These are phyloP conservation scores for Musca domestica DNA, from an alignment of 1,140 invertebrate genomes.

Conservation along the genomic window DNA sequence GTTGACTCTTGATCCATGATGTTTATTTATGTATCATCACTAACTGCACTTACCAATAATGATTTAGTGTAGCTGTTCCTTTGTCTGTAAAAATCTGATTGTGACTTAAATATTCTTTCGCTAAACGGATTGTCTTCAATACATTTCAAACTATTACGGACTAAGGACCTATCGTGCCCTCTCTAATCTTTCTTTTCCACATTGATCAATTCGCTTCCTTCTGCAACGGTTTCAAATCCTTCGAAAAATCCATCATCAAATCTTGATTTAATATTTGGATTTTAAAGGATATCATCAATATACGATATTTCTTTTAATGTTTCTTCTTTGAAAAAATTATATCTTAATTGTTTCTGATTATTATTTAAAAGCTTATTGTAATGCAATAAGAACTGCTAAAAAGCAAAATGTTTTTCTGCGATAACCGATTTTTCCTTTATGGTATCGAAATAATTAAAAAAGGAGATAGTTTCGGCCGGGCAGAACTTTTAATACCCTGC, in stretches of 20 bases:
- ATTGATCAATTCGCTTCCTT: background rate
- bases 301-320: too few species aligned
- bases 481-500: too few species aligned
- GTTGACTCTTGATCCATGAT: constrained; percentile 7
- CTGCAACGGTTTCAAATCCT: background rate
- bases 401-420: too few species aligned
- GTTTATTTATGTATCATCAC: background rate
- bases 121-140: background rate
- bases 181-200: background rate
- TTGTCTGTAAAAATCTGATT: background rate
- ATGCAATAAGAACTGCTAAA: too few species aligned
- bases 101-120: background rate
- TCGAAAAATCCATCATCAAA: background rate
- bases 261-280: background rate
- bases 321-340: too few species aligned
- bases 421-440: too few species aligned
- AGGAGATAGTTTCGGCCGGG: too few species aligned
- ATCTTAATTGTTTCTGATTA: too few species aligned
- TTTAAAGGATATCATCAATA: too few species aligned
- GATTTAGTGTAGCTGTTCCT: constrained; percentile 1
- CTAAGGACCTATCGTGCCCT: background rate
- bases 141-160: background rate
- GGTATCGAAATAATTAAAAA: too few species aligned
- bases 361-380: too few species aligned
- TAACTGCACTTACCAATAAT: background rate